Base-by-base conservation (phyloP, 2,797 vertebrate genomes). In the Anabas testudineus region DNA sequence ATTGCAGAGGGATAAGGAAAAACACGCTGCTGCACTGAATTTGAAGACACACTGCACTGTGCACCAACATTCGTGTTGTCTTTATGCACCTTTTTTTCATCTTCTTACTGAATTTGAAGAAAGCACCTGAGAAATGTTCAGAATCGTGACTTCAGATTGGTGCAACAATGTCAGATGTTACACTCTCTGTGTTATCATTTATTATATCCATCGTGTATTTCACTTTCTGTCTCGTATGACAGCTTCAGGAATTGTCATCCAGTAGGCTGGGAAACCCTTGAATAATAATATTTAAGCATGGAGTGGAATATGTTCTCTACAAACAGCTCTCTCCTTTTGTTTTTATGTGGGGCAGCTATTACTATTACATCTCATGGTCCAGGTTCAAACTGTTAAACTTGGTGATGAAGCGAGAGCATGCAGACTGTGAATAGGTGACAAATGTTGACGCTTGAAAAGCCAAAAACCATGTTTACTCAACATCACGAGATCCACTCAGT, bases 1-100 rank as follows among this genome's bases (percentile, higher is more conserved):
- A 48, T 60, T 43, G 73, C 52, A 58, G 67, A 79, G 56, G 66
- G 65, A 81, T 69, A 7, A 59, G 37, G 43, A 76, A 65, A 76
- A 58, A 51, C 65, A 79, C 49, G 47, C 37, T 42, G 54, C 37
- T 60, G 62, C 32, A 18, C 39, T 39, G 42, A 70, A 73, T 56
- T 32, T 57, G 41, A 52, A 76, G 43, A 71, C n/a, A n/a, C 42
- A 52, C 54, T 61, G 62, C 12, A 22, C 10, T 18, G 22, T 41
- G 30, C 49, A 21, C 57, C 45, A 32, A 19, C 59, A 66, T 67
- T 58, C 0, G 1, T 46, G 42, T 37, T 22, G 37, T 58, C 18
- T 28, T 28, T 28, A 7, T 28, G 26, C 7, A 4, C 4, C 28
- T 7, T 28, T 28, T 28, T 28, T 28, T 28, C 47, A 65, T 42